Percentiles rank a stretch among this genome's conserved stretches.
Evolutionary conservation across 92 coral and sea anemone species (phyloP).

Genomic region (Parazoanthus atlanticus): DNA sequence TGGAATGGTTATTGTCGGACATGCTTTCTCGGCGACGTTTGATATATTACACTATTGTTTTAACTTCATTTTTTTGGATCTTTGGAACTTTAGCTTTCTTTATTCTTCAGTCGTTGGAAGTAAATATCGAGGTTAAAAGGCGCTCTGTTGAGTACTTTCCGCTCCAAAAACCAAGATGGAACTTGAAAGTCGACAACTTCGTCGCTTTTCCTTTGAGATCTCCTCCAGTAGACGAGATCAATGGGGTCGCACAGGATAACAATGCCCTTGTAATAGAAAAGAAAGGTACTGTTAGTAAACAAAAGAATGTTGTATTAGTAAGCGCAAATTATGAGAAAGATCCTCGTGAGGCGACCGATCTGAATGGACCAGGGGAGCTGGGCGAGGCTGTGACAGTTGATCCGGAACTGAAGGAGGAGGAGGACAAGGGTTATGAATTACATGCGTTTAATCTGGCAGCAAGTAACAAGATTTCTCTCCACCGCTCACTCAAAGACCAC

Average conservation of each 20-base stretch:
- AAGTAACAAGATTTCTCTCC: conserved; percentile 80
- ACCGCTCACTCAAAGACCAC: conserved; percentile 68
- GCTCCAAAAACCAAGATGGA: conserved; percentile 71
- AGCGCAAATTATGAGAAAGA: conserved; percentile 72
- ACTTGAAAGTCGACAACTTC: conserved; percentile 43
- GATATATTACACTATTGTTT: conserved; percentile 83
- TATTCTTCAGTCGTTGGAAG: conserved; percentile 83
- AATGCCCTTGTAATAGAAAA: conserved; percentile 6
- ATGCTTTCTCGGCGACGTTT: conserved; percentile 82
- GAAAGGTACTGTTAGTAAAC: conserved; percentile 1
- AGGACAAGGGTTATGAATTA: conserved; percentile 72
- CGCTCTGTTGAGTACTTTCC: conserved; percentile 67
- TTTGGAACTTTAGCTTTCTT: conserved; percentile 91
- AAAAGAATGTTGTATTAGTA: conserved; percentile 50
- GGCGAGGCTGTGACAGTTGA: conserved; percentile 75
- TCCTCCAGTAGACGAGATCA: not conserved
- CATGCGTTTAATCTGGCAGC: conserved; percentile 79
- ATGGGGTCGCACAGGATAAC: conserved; percentile 14
- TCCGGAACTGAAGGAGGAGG: conserved; percentile 64
- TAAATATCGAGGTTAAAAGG: conserved; percentile 79
- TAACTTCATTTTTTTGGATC: conserved; percentile 88
- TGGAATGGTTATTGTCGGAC: conserved; percentile 7
- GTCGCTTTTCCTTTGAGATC: conserved; percentile 14
- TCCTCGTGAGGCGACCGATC: conserved; percentile 66
- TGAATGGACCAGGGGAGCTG: conserved; percentile 72